Base-by-base conservation (phyloP, 2,113 vertebrate species). In the Phrynocephalus versicolor region DNA sequence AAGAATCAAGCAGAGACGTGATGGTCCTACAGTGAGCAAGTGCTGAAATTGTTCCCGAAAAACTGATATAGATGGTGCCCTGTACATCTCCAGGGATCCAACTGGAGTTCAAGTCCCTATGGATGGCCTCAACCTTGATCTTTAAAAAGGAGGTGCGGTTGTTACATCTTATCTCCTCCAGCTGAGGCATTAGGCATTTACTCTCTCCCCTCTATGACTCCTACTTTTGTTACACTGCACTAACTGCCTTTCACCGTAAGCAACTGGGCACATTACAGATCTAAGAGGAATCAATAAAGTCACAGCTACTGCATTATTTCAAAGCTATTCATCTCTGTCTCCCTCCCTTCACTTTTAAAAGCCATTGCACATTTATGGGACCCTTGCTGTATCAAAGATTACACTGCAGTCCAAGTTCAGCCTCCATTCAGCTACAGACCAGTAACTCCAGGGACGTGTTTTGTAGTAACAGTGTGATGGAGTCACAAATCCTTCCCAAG, bases 281-380 rank as follows among this genome's bases (percentile, higher is more conserved):
- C 71, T 13, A 45, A 73, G 37, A 12, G 4, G n/a, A 33, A 57
- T 76, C 45, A n/a, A n/a, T 76, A 76, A 55, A 57, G 3, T 21
- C 51, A 21, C 30, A 45, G 55, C 14, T 45, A 76, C 10, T 23
- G 64, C 23, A 41, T 30, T 37, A 65, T 65, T 79, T 65, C 58
- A 79, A 65, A 65, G 37, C 23, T 65, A 39, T 64, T 79, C 37
- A 79, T 19, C 25, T 23, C 18, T 39, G 6, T 79, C 25, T 73
- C 67, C 73, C 4, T 23, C 7, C 14, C 6, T 0, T 2, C 67
- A 41, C 51, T 37, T n/a, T 0, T 83, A 51, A 65, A 70, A 35
- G 64, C 10, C 27, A 21, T 6, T 41, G 30, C 5, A 16, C 39
- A 15, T 76, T 76, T 76, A 18, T n/a, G 27, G 30, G 74, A 30